These are phyloP conservation scores for Puffinus mauretanicus DNA, from an alignment of 2,113 vertebrate genomes.

Conservation along the genomic window DNA sequence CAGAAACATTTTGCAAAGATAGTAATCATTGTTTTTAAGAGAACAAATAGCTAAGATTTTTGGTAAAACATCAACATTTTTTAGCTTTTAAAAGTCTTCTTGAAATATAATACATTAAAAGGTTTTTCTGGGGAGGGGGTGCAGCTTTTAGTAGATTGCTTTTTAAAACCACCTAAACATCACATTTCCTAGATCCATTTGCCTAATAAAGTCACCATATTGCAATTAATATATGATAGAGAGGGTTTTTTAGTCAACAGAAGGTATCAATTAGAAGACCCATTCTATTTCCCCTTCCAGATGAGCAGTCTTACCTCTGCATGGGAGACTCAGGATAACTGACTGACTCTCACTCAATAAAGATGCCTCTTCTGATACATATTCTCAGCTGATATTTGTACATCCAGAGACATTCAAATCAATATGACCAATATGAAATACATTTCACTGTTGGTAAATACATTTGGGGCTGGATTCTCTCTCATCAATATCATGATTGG, in stretches of 20 bases:
- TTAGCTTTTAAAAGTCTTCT: not conserved
- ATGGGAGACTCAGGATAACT: not conserved
- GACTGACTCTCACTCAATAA: not conserved
- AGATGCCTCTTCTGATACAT: not conserved
- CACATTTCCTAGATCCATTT: constrained; percentile 3
- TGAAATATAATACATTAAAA: not conserved
- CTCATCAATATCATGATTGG: not conserved
- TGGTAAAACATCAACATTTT: not conserved
- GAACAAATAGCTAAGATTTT: not conserved
- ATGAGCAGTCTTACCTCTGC: not conserved
- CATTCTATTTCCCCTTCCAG: not conserved
- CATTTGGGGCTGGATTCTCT: not conserved
- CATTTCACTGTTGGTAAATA: not conserved
- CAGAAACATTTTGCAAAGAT: not conserved
- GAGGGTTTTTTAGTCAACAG: not conserved
- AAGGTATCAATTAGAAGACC: not conserved
- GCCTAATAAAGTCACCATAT: constrained; percentile 5
- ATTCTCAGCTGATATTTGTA: not conserved
- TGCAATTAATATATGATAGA: not conserved
- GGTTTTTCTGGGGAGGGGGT: not conserved
- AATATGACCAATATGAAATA: not conserved
- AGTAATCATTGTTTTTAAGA: not conserved
- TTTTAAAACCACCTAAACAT: constrained; percentile 1
- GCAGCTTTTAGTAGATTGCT: constrained; percentile 1
- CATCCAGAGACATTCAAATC: not conserved